Evolutionary conservation across 2,113 vertebrate species (phyloP).

Genomic region (Myotis yumanensis): DNA sequence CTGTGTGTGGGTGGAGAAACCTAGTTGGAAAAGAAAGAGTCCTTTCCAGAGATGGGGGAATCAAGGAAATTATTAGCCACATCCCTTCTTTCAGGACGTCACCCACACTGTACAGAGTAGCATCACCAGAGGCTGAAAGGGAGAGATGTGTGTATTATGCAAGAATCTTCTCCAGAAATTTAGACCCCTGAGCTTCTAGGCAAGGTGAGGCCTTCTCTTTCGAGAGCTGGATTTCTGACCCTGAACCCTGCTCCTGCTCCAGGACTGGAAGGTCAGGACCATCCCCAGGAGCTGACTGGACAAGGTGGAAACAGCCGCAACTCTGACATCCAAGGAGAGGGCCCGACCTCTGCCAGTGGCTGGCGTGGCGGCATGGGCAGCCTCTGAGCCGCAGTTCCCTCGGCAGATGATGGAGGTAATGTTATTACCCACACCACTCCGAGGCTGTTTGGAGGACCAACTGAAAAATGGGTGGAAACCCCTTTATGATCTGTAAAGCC

Average conservation of each 20-base stretch:
- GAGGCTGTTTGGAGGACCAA: neutral
- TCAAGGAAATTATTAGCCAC: neutral
- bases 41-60: neutral
- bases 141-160: too few species aligned
- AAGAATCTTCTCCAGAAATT: neutral
- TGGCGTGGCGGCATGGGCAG: neutral
- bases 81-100: neutral
- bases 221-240: neutral
- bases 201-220: neutral
- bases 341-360: neutral
- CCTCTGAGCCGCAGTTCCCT: neutral
- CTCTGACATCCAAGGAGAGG: neutral
- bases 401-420: neutral
- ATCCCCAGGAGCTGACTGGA: neutral
- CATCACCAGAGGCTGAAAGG: neutral
- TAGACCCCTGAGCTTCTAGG: neutral
- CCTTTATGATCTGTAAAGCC: neutral
- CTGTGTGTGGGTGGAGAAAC: neutral
- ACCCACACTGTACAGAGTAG: neutral
- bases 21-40: neutral
- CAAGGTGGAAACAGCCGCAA: neutral
- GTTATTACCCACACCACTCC: neutral
- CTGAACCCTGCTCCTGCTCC: neutral
- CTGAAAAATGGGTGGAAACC: neutral
- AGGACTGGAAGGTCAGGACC: neutral